Evolutionary conservation across 2,888 invertebrate species (phyloP), one percentile per base, ranked within the genome.

Genomic region (Mycalesis mineus): DNA sequence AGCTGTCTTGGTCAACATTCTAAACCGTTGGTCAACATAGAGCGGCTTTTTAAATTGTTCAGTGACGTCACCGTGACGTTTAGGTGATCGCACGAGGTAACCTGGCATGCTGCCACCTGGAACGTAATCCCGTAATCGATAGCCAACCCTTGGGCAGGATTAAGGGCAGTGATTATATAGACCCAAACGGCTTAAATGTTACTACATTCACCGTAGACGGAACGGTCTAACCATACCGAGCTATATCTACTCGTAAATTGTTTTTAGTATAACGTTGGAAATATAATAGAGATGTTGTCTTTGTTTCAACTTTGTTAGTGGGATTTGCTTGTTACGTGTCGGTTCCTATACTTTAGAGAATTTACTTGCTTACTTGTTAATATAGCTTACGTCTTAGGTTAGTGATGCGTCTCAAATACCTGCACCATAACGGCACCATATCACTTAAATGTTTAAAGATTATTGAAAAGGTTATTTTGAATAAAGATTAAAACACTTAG

Each of bases 141-240:
- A 53, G 39, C 47, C 54, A 55, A 61, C 55, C 58, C 58, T 58
- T 55, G 49, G 39, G 39, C 39, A 31, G 57, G 62, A 62, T 62
- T 62, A 62, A 42, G n/a, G 42, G 52, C 52, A 31, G 37, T 53
- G 57, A 62, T 68, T 65, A 65, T 51, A 51, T 11, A 36, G 55
- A 61, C 60, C 62, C 55, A 59, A 61, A 63, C 53, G 63, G 63
- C 64, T 65, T 66, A 63, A 62, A 58, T 63, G 60, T 63, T 58
- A 58, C 54, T 58, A 57, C 41, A 64, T 62, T 60, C 50, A 11
- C 36, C 36, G 11, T 36, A 11, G 36, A 36, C 11, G 11, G n/a
- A n/a, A n/a, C n/a, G n/a, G n/a, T 11, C 36, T 36, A 36, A 33
- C 33, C 11, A 36, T 36, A 11, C 11, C 11, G 22, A 22, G 22